Base-by-base conservation (phyloP, 2,888 invertebrate genomes). In the Branchipolynoe longqiensis region DNA sequence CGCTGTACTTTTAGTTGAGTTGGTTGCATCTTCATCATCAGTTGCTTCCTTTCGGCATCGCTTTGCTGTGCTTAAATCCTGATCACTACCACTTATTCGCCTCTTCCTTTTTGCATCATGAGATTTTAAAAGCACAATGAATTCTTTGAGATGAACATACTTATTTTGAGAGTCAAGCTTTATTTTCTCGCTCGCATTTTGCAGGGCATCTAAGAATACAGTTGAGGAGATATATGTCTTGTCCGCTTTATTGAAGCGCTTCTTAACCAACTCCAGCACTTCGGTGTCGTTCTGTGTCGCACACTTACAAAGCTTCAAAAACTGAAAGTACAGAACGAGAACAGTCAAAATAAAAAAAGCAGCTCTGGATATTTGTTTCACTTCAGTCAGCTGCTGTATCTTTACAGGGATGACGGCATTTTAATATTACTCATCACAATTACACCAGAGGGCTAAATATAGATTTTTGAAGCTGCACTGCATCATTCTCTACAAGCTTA, bases 61-160 rank as follows among this genome's bases (percentile, higher is more conserved):
- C 33, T 64, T 64, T 8, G 64, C 64, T 4, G 3, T 31, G 4
- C 33, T 28, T 8, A 31, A 28, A 64, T 64, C 33, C 28, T 31
- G 4, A 8, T 31, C 64, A 31, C 8, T 64, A 6, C 33, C 33
- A 6, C 33, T 25, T 31, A 33, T 64, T 59, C 25, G 14, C 14
- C 59, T 6, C 59, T 59, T 64, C 64, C 18, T 48, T 48, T 64
- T 64, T 3, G 31, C 4, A 25, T 28, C 64, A 31, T 64, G 28
- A 8, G 88, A 85, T 87, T 91, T 92, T 14, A 92, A 86, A 56
- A 90, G 88, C 8, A 87, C 82, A 0, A 91, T 78, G 85, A 91
- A 90, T 40, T 90, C 28, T 25, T 40, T 74, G 40, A 74, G 18
- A 40, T 74, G 41, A 2, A 74, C 74, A 48, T 25, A 74, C 25